Percentiles rank a stretch among this genome's conserved stretches.
Conservation (phyloP, 2,797 vertebrate species). For the Mallotus villosus region DNA sequence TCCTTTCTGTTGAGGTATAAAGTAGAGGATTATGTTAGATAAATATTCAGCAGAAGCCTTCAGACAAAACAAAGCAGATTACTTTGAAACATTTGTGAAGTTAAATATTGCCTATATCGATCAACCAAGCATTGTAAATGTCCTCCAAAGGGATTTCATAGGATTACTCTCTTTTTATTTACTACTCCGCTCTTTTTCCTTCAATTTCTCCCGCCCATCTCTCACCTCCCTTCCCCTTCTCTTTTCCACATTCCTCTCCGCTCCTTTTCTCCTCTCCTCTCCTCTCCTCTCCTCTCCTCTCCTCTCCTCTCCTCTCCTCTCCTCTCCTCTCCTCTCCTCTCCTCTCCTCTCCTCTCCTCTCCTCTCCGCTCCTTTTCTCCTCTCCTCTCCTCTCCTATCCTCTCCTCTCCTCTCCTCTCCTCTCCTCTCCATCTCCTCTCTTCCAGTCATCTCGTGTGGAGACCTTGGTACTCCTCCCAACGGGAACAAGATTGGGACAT, state of each 20-base stretch:
- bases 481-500: slow-evolving; percentile 94
- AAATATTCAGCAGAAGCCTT: slow-evolving; percentile 4
- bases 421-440: neutral
- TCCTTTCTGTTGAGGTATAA: neutral
- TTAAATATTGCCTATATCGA: neutral
- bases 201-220: neutral
- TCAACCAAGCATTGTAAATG: too few species aligned
- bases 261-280: neutral
- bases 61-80: slow-evolving; percentile 28
- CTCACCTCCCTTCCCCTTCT: slow-evolving; percentile 1
- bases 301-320: slow-evolving; percentile 2
- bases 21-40: neutral
- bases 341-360: neutral
- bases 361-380: too few species aligned
- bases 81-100: neutral
- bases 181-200: neutral
- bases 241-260: neutral
- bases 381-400: neutral
- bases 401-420: neutral
- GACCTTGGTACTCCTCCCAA: slow-evolving; percentile 91
- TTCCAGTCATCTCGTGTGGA: slow-evolving; percentile 93
- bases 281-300: slow-evolving; percentile 2
- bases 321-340: slow-evolving; percentile 10
- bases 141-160: neutral
- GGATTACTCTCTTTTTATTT: neutral